phyloP scores from a whole-genome alignment of 1,140 invertebrate species.

The Idris sp. region DNA sequence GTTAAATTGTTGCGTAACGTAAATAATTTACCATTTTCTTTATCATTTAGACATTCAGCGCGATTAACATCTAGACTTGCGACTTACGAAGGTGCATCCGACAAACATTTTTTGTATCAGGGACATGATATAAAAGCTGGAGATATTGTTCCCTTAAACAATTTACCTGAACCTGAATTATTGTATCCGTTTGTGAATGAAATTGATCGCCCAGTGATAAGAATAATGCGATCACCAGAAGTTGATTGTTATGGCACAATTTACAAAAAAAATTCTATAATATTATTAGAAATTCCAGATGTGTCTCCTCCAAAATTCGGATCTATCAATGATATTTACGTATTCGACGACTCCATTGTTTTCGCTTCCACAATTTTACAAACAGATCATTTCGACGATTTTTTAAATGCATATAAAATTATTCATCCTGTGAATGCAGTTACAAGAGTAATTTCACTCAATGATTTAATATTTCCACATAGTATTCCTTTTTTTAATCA shows the following conservation, averaged over 20 bases:
- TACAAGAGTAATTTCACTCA: no score
- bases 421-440: no score
- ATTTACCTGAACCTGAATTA: conserved; percentile 38
- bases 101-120: conserved; percentile 45
- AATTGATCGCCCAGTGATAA: conserved; percentile 4
- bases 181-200: conserved; percentile 17
- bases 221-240: conserved; percentile 17
- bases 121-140: conserved; percentile 35
- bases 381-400: no score
- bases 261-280: not conserved
- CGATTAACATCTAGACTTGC: conserved; percentile 31
- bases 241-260: not conserved
- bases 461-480: no score
- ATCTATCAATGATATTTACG: no score
- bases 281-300: not conserved
- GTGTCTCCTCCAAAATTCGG: no score
- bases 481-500: no score
- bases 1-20: conserved; percentile 7
- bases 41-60: conserved; percentile 34
- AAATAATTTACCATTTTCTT: conserved; percentile 48
- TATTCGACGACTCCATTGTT: no score
- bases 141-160: conserved; percentile 22
- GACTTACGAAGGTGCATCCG: not conserved
- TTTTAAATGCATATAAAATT: no score
- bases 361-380: no score